Base-by-base conservation (phyloP, 2,888 invertebrate species). In the Tanypteryx hageni region DNA sequence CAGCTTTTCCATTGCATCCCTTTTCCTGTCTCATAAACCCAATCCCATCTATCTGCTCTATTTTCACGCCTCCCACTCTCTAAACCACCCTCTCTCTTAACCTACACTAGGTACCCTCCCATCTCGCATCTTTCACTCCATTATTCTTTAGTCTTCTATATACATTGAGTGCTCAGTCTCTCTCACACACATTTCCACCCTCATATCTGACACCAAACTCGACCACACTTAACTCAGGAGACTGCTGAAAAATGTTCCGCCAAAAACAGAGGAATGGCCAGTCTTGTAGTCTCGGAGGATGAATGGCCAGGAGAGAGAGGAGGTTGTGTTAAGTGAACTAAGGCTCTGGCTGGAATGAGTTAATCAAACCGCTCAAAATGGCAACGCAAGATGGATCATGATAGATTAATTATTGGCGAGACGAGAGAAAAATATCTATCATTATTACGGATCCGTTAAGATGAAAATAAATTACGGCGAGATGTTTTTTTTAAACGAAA, bases 241-340 rank as follows among this genome's bases (percentile, higher is more conserved):
- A 56, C 89, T 68, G 64, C 64, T 89, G 89, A 89, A 89, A 89
- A 89, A 89, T 89, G 89, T 89, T 89, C 89, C 89, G 64, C 89
- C 89, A 89, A 89, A 89, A 89, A 89, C 89, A 89, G 89, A 89
- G 64, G 89, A 89, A 89, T 89, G 89, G 89, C 89, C 89, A 64
- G 64, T 89, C 61, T 18, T 64, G 61, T n/a, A 89, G 89, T 18
- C 59, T 27, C 16, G 59, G 86, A 89, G 44, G 64, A 89, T 89
- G 89, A 89, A 89, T 89, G 89, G 64, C 64, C 89, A 44, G 18
- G 16, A 64, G 64, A 44, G 44, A 61, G 86, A 59, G 86, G 58
- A 85, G 58, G 86, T 31, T 61, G 61, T 86, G 64, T 64, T 61
- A 89, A 64, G 61, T 61, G 64, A 59, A 61, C 27, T 59, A 61